These are phyloP conservation scores for Campylorhamphus procurvoides DNA, from an alignment of 2,113 vertebrate genomes.

Conservation along the genomic window DNA sequence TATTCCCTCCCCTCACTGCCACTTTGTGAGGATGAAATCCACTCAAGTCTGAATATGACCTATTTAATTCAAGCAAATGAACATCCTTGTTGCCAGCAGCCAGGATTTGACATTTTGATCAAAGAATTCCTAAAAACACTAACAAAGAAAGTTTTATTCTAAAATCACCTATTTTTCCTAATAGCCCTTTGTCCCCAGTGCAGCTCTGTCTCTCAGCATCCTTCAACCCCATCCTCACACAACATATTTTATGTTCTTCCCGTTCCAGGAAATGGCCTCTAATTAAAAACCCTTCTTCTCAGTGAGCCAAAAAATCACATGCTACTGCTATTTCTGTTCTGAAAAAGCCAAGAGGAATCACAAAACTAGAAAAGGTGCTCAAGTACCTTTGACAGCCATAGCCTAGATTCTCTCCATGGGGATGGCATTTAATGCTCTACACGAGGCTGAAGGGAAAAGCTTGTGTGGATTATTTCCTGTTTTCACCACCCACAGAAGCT, in stretches of 20 bases:
- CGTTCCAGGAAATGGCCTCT: not conserved
- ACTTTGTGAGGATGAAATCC: not conserved
- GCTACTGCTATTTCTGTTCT: not conserved
- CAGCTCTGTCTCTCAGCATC: not conserved
- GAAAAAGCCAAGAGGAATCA: conserved; percentile 17
- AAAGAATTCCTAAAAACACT: not conserved
- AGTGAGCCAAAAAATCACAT: not conserved
- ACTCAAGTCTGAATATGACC: not conserved
- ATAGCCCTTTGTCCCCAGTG: not conserved
- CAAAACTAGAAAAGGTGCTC: not conserved
- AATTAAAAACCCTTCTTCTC: not conserved
- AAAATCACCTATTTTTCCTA: not conserved
- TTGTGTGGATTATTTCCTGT: not conserved
- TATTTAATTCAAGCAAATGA: not conserved
- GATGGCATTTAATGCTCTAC: conserved; percentile 12
- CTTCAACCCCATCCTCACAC: not conserved
- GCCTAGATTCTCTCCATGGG: not conserved
- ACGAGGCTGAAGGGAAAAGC: not conserved
- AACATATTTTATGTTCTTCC: not conserved
- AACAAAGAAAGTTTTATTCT: not conserved
- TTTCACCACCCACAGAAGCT: conserved; percentile 13
- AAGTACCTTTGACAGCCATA: conserved; percentile 33
- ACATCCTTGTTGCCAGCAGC: not conserved
- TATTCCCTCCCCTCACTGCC: not conserved
- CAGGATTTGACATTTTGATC: not conserved